phyloP scores from a whole-genome alignment of 2,888 invertebrate species.

The Zele albiditarsus region DNA sequence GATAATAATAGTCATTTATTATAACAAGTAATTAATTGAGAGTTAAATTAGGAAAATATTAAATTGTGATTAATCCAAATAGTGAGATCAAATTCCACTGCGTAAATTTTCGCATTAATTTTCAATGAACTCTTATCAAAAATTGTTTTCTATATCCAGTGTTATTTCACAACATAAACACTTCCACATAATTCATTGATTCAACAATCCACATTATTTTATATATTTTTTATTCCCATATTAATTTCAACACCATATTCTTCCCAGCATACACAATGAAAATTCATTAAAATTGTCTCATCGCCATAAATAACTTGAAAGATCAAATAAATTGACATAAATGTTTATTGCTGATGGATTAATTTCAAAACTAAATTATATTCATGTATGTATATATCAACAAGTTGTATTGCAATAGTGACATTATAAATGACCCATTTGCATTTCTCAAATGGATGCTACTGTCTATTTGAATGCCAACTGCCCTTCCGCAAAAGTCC shows the following conservation, averaged over 20 bases:
- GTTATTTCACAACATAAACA: not conserved
- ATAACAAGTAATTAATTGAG: too few species aligned
- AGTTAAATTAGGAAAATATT: too few species aligned
- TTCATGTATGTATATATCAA: not conserved
- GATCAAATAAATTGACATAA: not conserved
- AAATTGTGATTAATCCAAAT: too few species aligned
- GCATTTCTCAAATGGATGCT: constrained; percentile 49
- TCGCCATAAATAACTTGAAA: not conserved
- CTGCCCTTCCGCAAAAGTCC: constrained; percentile 42
- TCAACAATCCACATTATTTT: too few species aligned
- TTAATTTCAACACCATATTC: not conserved
- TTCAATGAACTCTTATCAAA: too few species aligned
- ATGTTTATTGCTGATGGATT: not conserved
- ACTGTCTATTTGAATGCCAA: constrained; percentile 52
- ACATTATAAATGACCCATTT: constrained; percentile 53
- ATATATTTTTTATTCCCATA: too few species aligned
- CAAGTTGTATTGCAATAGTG: constrained; percentile 45
- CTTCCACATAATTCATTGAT: not conserved
- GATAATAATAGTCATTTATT: too few species aligned
- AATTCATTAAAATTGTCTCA: not conserved
- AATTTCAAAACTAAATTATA: not conserved
- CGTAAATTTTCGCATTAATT: too few species aligned
- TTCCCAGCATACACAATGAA: not conserved
- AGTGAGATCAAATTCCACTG: too few species aligned
- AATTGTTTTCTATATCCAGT: too few species aligned